Evolutionary conservation across 2,113 vertebrate species (phyloP).

Genomic region (Corynorhinus townsendii): DNA sequence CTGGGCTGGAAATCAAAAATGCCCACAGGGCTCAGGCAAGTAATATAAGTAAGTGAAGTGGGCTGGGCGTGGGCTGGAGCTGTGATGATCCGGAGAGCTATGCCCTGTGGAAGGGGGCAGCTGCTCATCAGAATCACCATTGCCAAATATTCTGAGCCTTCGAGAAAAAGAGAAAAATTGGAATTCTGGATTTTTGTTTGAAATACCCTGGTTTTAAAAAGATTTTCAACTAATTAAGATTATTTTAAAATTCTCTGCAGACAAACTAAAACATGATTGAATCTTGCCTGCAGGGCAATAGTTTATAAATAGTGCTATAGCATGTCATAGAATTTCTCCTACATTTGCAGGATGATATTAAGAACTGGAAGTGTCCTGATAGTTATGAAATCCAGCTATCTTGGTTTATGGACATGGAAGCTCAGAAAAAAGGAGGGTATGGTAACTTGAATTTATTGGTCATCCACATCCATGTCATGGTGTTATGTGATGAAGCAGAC

Average conservation of each 20-base stretch:
- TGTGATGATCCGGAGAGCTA: not conserved
- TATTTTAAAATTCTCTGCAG: not conserved
- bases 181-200: not conserved
- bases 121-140: not conserved
- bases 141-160: not conserved
- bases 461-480: not conserved
- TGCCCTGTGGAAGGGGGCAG: fast-evolving
- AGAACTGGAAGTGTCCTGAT: not conserved
- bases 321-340: not conserved
- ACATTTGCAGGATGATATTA: not conserved
- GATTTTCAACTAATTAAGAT: not conserved
- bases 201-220: not conserved
- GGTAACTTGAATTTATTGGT: not conserved
- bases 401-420: not conserved
- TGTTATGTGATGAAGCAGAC: not conserved
- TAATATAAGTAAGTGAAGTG: not conserved
- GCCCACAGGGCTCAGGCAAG: not conserved
- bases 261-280: not conserved
- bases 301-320: not conserved
- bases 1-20: not conserved
- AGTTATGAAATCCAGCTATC: not conserved
- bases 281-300: not conserved
- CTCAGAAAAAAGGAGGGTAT: not conserved
- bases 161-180: not conserved
- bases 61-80: not conserved